Percentiles rank a stretch among this genome's conserved stretches.
Conservation (phyloP, 2,888 invertebrate species). For the Cephalotes varians region DNA sequence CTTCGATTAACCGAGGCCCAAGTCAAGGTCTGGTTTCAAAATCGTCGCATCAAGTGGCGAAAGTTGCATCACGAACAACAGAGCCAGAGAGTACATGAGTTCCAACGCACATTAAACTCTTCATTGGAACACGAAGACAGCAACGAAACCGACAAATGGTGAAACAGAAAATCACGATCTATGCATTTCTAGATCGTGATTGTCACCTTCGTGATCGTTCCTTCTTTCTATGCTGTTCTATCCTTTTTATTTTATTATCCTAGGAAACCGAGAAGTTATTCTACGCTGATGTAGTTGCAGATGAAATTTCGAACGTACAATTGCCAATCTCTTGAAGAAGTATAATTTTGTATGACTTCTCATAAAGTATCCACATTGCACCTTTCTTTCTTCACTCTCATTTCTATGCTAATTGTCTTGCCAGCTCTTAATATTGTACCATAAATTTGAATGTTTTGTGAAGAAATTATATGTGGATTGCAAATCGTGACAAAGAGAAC, state of each 20-base stretch:
- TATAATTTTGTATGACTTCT: constrained; percentile 19
- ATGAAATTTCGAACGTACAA: constrained; percentile 20
- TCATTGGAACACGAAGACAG: constrained; percentile 86
- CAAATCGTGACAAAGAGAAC: constrained; percentile 13
- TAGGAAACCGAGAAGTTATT: constrained; percentile 27
- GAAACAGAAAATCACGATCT: constrained; percentile 64
- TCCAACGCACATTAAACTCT: constrained; percentile 82
- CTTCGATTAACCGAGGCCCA: constrained; percentile 95
- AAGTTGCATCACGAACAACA: constrained; percentile 97
- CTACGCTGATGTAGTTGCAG: background rate
- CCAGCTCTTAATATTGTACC: background rate
- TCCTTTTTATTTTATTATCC: constrained; percentile 20
- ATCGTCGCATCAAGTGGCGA: constrained; percentile 97
- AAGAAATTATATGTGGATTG: constrained; percentile 4
- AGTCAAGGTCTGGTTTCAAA: constrained; percentile 90
- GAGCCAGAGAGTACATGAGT: constrained; percentile 92
- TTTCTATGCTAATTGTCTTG: background rate
- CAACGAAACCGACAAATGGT: constrained; percentile 86
- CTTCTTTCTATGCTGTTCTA: constrained; percentile 37
- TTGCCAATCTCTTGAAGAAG: constrained; percentile 23
- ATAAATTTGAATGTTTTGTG: background rate
- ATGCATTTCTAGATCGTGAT: constrained; percentile 51
- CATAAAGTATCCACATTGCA: constrained; percentile 4
- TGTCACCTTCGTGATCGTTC: constrained; percentile 43
- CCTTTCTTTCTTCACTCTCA: constrained; percentile 17